phyloP scores from a whole-genome alignment of 2,797 vertebrate genomes.

The Sebastolobus alascanus region DNA sequence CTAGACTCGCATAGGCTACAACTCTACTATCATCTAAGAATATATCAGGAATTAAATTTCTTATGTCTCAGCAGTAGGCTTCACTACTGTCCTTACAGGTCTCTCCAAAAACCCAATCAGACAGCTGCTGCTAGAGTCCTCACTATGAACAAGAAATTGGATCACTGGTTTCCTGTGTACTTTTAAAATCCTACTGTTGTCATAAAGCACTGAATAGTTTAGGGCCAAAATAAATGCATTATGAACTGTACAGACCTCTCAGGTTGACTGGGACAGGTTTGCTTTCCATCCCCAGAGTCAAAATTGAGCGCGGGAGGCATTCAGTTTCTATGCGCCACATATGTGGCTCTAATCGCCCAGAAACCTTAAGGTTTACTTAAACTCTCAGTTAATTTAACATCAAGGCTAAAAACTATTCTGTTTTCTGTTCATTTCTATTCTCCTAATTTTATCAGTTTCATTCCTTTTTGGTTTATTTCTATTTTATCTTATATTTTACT shows the following conservation, averaged over 20 bases:
- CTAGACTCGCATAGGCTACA: too few species aligned
- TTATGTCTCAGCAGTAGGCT: background rate
- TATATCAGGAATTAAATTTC: background rate
- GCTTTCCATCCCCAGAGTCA: background rate
- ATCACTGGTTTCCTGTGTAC: background rate
- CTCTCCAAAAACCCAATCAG: background rate
- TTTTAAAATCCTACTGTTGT: background rate
- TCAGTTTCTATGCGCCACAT: background rate
- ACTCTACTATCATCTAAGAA: background rate
- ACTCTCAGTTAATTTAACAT: slow-evolving; percentile 1
- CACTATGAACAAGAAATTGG: background rate
- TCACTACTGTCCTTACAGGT: background rate
- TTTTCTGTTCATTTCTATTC: background rate
- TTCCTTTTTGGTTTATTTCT: background rate
- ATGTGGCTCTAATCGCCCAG: background rate
- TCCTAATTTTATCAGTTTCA: background rate
- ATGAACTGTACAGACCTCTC: background rate
- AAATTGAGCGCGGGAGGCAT: background rate
- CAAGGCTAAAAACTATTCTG: background rate
- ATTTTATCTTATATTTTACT: background rate
- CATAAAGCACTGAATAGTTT: background rate
- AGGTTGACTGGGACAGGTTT: background rate
- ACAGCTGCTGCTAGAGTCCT: background rate
- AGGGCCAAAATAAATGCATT: background rate
- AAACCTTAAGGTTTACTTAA: background rate